Percentiles rank a stretch among this genome's conserved stretches.
phyloP scores from a whole-genome alignment of 2,888 invertebrate genomes.

The Erebia palarica region DNA sequence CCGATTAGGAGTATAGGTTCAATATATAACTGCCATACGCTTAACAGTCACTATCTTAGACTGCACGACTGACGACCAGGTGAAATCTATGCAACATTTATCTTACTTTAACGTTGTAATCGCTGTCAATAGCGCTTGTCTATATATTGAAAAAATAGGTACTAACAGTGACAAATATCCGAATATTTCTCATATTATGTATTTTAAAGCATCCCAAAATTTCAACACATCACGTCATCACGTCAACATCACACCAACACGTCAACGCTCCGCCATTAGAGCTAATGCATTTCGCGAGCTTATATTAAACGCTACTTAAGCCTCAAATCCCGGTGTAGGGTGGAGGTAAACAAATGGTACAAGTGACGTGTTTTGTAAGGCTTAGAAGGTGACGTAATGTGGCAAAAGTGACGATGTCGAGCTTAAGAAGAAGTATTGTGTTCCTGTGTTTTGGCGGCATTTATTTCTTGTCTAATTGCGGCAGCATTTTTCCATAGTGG shows the following conservation, averaged over 20 bases:
- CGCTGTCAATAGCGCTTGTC: too few species aligned
- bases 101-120: too few species aligned
- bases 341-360: conserved; percentile 35
- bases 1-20: too few species aligned
- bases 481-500: background rate
- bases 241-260: conserved; percentile 17
- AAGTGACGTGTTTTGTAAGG: conserved; percentile 29
- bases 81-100: too few species aligned
- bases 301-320: conserved; percentile 33
- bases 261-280: conserved; percentile 26
- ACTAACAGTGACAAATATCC: too few species aligned
- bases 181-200: too few species aligned
- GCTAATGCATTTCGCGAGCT: conserved; percentile 28
- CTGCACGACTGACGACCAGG: too few species aligned
- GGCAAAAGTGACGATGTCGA: conserved; percentile 24
- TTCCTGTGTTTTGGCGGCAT: background rate
- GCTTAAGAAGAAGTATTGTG: conserved; percentile 10
- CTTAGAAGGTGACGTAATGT: conserved; percentile 24
- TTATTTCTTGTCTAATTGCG: background rate
- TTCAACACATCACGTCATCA: conserved; percentile 14
- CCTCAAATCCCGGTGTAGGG: conserved; percentile 28
- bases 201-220: conserved; percentile 4
- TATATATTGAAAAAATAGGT: too few species aligned
- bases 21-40: too few species aligned
- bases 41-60: too few species aligned